Conservation (phyloP, 2,888 invertebrate genomes). For the Oscheius sp. region DNA sequence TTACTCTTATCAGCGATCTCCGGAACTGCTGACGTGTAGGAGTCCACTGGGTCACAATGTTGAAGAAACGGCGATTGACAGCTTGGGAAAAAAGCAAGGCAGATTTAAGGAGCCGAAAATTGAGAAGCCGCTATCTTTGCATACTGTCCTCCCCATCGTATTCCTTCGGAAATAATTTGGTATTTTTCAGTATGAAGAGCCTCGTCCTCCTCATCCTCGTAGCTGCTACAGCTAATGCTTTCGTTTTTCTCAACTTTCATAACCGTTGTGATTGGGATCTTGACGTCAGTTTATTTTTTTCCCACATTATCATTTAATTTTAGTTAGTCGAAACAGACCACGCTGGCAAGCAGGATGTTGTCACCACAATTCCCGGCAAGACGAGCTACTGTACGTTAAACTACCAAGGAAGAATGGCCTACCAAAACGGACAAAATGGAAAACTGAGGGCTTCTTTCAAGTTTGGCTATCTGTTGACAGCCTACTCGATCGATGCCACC, state of each 20-base stretch:
- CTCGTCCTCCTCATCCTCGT: neutral
- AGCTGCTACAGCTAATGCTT: neutral
- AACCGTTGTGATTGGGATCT: conserved; percentile 8
- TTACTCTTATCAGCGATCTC: too few species aligned
- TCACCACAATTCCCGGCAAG: neutral
- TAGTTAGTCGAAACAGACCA: conserved; percentile 6
- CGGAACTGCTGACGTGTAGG: too few species aligned
- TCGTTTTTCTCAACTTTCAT: neutral
- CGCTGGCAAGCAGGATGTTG: neutral
- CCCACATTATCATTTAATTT: neutral
- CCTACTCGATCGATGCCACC: neutral
- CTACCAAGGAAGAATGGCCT: neutral
- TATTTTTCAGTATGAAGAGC: conserved; percentile 4
- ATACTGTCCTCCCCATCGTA: neutral
- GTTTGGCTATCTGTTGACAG: neutral
- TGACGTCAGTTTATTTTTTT: conserved; percentile 4
- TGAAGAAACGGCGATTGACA: too few species aligned
- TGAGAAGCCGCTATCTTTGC: too few species aligned
- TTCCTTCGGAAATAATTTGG: neutral
- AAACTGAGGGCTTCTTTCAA: neutral
- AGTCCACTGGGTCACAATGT: too few species aligned
- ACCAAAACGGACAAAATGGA: neutral
- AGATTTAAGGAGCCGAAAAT: neutral
- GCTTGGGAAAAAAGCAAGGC: neutral
- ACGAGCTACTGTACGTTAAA: neutral